These are phyloP conservation scores for Aporrectodea caliginosa DNA, from an alignment of 1,140 invertebrate genomes.

Conservation along the genomic window DNA sequence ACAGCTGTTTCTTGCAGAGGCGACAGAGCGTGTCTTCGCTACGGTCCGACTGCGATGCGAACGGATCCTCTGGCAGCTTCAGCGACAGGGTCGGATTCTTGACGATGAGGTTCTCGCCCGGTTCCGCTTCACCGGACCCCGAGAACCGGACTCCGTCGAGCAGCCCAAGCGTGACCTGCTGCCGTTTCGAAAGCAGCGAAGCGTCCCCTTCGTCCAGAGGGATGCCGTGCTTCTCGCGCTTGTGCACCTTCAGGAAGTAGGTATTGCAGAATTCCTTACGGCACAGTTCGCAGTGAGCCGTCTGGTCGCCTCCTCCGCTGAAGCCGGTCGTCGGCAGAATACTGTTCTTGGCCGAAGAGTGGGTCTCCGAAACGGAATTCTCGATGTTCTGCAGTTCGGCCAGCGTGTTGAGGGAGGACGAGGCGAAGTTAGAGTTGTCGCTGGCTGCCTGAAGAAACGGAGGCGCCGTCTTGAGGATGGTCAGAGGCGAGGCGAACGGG, in stretches of 20 bases:
- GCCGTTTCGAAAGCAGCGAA: background rate
- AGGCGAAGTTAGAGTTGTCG: background rate
- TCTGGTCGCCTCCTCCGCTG: background rate
- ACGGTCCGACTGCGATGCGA: background rate
- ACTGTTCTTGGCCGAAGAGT: background rate
- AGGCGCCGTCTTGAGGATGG: conserved; percentile 18
- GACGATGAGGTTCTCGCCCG: conserved; percentile 18
- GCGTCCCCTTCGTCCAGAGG: conserved; percentile 33
- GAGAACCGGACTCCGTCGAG: background rate
- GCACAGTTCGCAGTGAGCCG: conserved; percentile 50
- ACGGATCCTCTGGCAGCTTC: background rate
- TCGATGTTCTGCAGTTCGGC: conserved; percentile 19
- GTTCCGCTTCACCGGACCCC: conserved; percentile 4
- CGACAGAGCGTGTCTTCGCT: conserved; percentile 37
- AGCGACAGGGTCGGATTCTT: background rate
- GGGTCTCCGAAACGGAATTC: background rate
- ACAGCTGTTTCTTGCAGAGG: conserved; percentile 49
- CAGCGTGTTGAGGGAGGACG: conserved; percentile 19
- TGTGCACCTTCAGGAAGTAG: conserved; percentile 62
- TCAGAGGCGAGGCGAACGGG: conserved; percentile 51
- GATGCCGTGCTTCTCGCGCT: conserved; percentile 63
- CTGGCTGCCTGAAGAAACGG: background rate
- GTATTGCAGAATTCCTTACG: conserved; percentile 58
- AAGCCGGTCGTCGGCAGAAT: background rate
- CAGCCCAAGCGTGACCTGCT: background rate